phyloP scores from a whole-genome alignment of 2,888 invertebrate genomes.

The Timandra comae region DNA sequence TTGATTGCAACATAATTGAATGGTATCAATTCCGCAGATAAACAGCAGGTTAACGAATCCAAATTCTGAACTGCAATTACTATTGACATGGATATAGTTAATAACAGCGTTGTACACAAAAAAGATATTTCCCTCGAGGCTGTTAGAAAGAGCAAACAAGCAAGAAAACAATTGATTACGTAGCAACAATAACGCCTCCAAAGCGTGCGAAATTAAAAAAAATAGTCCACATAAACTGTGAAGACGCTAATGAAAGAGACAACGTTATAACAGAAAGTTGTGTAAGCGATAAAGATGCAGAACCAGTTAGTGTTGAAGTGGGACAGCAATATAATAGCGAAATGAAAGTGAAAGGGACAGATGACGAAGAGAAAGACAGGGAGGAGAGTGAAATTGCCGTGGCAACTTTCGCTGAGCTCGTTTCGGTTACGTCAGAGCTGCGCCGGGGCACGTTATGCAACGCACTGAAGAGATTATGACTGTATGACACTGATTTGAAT shows the following conservation, averaged over 20 bases:
- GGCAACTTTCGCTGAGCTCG: conserved; percentile 72
- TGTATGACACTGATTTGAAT: conserved; percentile 69
- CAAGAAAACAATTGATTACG: conserved; percentile 62
- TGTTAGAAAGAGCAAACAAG: conserved; percentile 31
- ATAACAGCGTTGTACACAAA: conserved; percentile 19
- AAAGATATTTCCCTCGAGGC: conserved; percentile 30
- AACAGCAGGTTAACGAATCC: not conserved
- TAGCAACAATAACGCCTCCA: conserved; percentile 48
- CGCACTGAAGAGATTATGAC: conserved; percentile 56
- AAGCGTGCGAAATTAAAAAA: conserved; percentile 63
- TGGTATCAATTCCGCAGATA: conserved; percentile 1
- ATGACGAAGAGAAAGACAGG: conserved; percentile 52
- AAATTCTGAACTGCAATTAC: conserved; percentile 1
- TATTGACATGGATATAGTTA: conserved; percentile 21
- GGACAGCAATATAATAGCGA: conserved; percentile 27
- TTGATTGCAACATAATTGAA: no score
- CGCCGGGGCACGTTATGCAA: conserved; percentile 53
- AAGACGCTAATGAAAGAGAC: conserved; percentile 54
- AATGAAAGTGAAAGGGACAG: conserved; percentile 39
- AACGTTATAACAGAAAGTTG: conserved; percentile 30
- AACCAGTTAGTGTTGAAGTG: conserved; percentile 34
- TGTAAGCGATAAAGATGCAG: conserved; percentile 35
- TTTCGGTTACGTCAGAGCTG: conserved; percentile 66
- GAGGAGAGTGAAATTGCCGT: conserved; percentile 68
- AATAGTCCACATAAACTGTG: conserved; percentile 50